Conservation (phyloP, 92 coral and sea anemone species). For the Montipora capitata region DNA sequence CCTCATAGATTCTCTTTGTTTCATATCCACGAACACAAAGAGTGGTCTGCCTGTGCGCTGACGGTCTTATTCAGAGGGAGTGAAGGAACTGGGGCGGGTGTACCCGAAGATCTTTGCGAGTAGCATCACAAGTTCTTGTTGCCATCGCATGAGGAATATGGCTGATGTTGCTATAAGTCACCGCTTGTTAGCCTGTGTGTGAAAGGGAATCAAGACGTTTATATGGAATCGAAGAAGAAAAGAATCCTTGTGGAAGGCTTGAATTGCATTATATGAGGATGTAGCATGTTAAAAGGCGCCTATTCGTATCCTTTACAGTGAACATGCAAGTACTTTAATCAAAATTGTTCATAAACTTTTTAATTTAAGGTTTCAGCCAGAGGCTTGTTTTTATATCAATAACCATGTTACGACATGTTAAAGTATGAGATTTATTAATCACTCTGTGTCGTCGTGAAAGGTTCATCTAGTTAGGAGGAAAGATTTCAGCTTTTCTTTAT, state of each 20-base stretch:
- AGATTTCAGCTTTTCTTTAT: too few relatives aligned
- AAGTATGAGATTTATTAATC: too few relatives aligned
- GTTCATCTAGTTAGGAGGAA: too few relatives aligned
- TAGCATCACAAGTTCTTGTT: constrained; percentile 1
- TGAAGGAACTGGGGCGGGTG: constrained; percentile 28
- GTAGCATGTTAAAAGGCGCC: constrained; percentile 96
- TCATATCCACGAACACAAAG: too few relatives aligned
- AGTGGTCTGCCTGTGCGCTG: too few relatives aligned
- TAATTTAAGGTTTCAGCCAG: too few relatives aligned
- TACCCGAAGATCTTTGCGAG: constrained; percentile 53
- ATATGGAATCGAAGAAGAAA: constrained; percentile 5
- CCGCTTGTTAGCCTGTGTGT: neutral
- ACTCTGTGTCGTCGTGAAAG: too few relatives aligned
- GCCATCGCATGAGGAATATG: constrained; percentile 29
- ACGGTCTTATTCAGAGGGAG: too few relatives aligned
- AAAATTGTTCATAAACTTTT: too few relatives aligned
- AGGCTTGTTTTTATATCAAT: too few relatives aligned
- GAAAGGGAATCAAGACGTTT: constrained; percentile 29
- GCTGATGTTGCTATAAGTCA: neutral
- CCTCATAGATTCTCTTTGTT: too few relatives aligned
- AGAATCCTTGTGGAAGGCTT: constrained; percentile 41
- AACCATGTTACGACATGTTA: too few relatives aligned
- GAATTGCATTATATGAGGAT: constrained; percentile 61
- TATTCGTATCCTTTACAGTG: constrained; percentile 98
- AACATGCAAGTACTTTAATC: neutral